A percentile compares a stretch with the other conserved stretches of the same genome.
These are phyloP conservation scores for Ptychodera flava DNA, from an alignment of 35 echinoderm and acorn worm species.

Conservation along the genomic window DNA sequence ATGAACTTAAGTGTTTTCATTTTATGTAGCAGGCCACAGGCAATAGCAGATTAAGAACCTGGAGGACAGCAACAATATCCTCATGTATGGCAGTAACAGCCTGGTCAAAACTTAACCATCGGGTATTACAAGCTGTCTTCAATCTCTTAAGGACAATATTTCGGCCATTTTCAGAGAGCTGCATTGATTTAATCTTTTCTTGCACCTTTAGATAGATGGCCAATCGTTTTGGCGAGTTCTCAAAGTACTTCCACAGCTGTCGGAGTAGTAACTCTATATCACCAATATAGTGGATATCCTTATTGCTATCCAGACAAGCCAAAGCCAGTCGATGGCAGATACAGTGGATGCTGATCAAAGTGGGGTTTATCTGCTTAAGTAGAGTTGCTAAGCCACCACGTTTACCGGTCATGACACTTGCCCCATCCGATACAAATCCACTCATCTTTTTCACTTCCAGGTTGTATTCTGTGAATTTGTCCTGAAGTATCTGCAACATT, in stretches of 20 bases:
- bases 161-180: neutral
- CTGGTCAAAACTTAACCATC: constrained; percentile 29
- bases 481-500: neutral
- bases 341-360: neutral
- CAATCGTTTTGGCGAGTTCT: too few relatives aligned
- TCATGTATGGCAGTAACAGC: constrained; percentile 6
- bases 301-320: neutral
- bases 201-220: constrained; percentile 32
- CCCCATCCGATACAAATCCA: neutral
- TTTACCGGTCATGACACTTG: neutral
- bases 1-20: constrained; percentile 21
- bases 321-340: neutral
- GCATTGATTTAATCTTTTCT: neutral
- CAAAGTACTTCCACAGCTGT: too few relatives aligned
- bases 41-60: constrained; percentile 1
- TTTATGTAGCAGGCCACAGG: constrained; percentile 19
- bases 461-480: neutral
- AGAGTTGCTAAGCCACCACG: neutral
- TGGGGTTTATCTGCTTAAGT: neutral
- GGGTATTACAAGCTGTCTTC: constrained; percentile 9
- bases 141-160: constrained; percentile 14
- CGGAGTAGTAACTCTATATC: too few relatives aligned
- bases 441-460: neutral
- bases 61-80: constrained; percentile 9
- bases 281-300: too few relatives aligned